Conservation (phyloP, 1,140 invertebrate species). For the Achatina immaculata region DNA sequence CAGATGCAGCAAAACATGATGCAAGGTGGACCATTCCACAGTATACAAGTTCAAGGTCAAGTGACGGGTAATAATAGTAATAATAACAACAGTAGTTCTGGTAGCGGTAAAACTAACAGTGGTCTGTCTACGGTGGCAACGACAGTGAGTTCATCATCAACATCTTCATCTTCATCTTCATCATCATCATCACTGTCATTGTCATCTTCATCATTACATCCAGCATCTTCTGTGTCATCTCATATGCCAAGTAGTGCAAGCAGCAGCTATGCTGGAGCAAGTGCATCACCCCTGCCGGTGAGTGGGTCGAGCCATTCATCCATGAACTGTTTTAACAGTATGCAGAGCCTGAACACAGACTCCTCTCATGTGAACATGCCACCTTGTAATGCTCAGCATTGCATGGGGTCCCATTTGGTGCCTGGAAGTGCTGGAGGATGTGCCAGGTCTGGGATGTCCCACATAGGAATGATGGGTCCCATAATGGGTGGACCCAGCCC, state of each 20-base stretch:
- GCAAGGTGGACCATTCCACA: constrained; percentile 71
- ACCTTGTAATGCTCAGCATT: constrained; percentile 11
- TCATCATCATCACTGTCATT: constrained; percentile 36
- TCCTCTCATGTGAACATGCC: constrained; percentile 28
- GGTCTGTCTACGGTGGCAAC: background rate
- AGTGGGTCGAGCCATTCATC: constrained; percentile 51
- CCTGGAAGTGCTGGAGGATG: constrained; percentile 70
- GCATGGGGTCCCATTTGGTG: constrained; percentile 38
- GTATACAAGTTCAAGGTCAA: constrained; percentile 69
- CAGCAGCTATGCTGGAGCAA: constrained; percentile 74
- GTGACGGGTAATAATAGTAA: constrained; percentile 34
- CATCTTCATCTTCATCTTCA: constrained; percentile 33
- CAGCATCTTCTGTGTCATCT: background rate
- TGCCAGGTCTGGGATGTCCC: constrained; percentile 36
- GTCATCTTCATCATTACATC: background rate
- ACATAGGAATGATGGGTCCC: constrained; percentile 29
- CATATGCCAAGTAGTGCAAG: constrained; percentile 68
- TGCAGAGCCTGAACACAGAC: constrained; percentile 56
- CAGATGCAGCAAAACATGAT: constrained; percentile 72
- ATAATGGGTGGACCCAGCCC: background rate
- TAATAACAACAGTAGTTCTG: background rate
- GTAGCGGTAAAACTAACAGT: background rate
- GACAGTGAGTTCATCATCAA: background rate
- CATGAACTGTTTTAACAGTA: constrained; percentile 45
- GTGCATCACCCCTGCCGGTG: constrained; percentile 73